Evolutionary conservation across 2,888 invertebrate species (phyloP).

Genomic region (Deroplatys truncata): DNA sequence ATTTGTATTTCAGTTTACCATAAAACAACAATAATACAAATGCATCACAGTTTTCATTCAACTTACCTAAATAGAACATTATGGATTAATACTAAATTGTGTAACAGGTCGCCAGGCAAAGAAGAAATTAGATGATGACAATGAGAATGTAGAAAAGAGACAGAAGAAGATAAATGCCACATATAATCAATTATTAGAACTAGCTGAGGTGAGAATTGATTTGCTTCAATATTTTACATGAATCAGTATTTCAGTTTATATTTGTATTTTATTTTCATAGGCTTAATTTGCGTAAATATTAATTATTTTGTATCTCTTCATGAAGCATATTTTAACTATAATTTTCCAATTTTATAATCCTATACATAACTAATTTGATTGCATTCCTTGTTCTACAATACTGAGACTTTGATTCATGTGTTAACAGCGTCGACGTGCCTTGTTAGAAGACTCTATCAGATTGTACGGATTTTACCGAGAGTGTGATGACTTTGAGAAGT

Average conservation of each 20-base stretch:
- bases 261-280: background rate
- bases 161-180: constrained; percentile 75
- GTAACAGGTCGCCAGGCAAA: constrained; percentile 35
- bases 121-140: constrained; percentile 51
- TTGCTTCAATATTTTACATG: background rate
- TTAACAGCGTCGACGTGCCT: constrained; percentile 65
- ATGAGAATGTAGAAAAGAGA: constrained; percentile 74
- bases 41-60: too few relatives aligned
- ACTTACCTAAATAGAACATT: background rate
- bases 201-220: constrained; percentile 55
- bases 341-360: background rate
- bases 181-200: constrained; percentile 74
- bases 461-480: constrained; percentile 92
- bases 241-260: background rate
- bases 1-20: too few relatives aligned
- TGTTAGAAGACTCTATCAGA: constrained; percentile 87
- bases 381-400: background rate
- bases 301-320: background rate
- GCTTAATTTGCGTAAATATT: background rate
- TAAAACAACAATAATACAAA: too few relatives aligned
- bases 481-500: constrained; percentile 95
- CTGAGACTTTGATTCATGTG: background rate
- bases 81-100: background rate
- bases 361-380: background rate
- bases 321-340: background rate